Base-by-base conservation (phyloP, 2,113 vertebrate genomes). In the Oreochromis niloticus region DNA sequence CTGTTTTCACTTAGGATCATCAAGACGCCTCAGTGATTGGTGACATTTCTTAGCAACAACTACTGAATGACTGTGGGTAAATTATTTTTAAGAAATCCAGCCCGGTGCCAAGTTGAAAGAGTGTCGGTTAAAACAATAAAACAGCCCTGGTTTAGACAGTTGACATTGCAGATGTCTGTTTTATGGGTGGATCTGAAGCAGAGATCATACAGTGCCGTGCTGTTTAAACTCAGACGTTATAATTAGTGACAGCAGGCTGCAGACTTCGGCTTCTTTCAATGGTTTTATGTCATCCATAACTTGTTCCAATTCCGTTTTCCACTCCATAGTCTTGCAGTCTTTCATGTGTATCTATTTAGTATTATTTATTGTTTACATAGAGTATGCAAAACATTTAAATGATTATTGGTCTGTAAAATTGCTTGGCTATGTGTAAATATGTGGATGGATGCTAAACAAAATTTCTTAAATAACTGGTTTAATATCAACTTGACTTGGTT, bases 181-280 rank as follows among this genome's bases (percentile, higher is more conserved):
- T 91, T 83, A 90, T 85, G 54, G 56, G 56, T 50, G 71, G n/a
- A 84, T 92, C 86, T 85, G 41, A 84, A 71, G 78, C 59, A 80
- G 39, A 90, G 66, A 84, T 89, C 85, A 86, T 81, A 80, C 83
- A 56, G 54, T 80, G 54, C 14, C 59, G 61, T 17, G 73, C 83
- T 85, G 86, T 85, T 88, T 88, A 32, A 87, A 57, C 78, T 82
- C 85, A n/a, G 52, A 87, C 85, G 71, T 87, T 55, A 84, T 91
- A 86, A 90, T 92, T 86, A 85, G 80, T 87, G 84, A 88, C 84
- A 87, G 88, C 80, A 87, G 71, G 80, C 85, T 78, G 50, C 68
- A 85, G 82, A 61, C 79, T 56, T 32, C 39, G 34, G 79, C 83
- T 59, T 61, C 84, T 73, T 87, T 34, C 80, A 48, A 32, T 8